Percentiles rank a stretch among this genome's conserved stretches.
Conservation (phyloP, 1,140 invertebrate species). For the Panagrolaimus sp. region DNA sequence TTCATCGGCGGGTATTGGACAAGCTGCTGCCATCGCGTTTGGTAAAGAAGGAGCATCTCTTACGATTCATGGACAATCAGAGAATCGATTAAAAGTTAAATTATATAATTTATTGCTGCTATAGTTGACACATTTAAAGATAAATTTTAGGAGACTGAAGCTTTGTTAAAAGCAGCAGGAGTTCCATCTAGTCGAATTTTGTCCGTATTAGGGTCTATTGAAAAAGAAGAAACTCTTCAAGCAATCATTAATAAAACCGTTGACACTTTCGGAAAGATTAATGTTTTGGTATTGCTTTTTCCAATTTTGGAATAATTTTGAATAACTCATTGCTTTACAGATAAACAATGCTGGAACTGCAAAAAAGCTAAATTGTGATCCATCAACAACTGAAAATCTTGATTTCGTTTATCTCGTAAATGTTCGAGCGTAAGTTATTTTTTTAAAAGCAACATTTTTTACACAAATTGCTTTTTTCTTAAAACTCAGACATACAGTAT, state of each 20-base stretch:
- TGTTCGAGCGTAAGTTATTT: neutral
- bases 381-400: neutral
- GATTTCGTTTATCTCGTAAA: neutral
- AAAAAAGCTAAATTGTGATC: neutral
- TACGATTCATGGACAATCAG: neutral
- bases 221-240: neutral
- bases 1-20: neutral
- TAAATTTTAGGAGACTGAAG: neutral
- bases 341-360: neutral
- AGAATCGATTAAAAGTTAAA: no score
- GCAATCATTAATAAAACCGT: neutral
- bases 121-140: neutral
- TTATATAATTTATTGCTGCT: no score
- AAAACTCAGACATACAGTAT: no score
- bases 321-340: no score
- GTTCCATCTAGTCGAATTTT: neutral
- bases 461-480: no score
- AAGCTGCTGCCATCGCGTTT: neutral
- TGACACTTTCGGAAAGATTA: neutral
- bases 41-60: neutral
- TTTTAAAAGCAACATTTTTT: no score
- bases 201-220: neutral
- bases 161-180: neutral
- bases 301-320: no score
- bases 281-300: neutral